Conservation (phyloP, 2,113 vertebrate species). For the Natator depressus region DNA sequence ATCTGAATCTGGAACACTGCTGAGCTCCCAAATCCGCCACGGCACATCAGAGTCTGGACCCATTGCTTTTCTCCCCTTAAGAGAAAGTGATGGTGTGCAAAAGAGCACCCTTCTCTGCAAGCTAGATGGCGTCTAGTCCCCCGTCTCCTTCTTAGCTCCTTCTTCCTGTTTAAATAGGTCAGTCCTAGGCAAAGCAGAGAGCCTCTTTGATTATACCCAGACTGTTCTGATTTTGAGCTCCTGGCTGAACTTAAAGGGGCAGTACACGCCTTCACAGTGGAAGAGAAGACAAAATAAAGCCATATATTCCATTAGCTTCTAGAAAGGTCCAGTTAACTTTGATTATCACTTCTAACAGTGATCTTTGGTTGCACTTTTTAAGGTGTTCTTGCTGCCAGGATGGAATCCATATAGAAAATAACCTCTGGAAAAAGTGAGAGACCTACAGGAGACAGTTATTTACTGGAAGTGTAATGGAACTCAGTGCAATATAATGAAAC, state of each 20-base stretch:
- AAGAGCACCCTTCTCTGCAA: too few relatives aligned
- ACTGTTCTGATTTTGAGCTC: too few relatives aligned
- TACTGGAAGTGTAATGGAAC: slow-evolving; percentile 31
- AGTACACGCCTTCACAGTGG: background rate
- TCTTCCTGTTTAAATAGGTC: too few relatives aligned
- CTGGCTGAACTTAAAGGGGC: too few relatives aligned
- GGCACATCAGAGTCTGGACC: background rate
- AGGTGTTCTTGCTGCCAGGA: slow-evolving; percentile 45
- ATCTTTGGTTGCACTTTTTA: slow-evolving; percentile 19
- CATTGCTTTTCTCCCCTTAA: background rate
- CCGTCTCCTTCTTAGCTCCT: too few relatives aligned
- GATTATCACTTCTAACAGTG: slow-evolving; percentile 30
- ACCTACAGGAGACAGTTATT: slow-evolving; percentile 55
- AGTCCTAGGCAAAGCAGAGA: too few relatives aligned
- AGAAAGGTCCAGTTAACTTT: slow-evolving; percentile 49
- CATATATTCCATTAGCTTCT: slow-evolving; percentile 56
- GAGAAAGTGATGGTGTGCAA: background rate
- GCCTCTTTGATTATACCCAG: too few relatives aligned
- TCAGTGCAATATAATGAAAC: slow-evolving; percentile 56
- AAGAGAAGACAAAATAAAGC: slow-evolving; percentile 48
- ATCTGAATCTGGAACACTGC: background rate
- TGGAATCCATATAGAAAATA: slow-evolving; percentile 20
- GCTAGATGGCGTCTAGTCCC: too few relatives aligned
- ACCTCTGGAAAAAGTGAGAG: slow-evolving; percentile 48
- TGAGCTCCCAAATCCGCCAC: accelerated